Evolutionary conservation across 2,888 invertebrate species (phyloP), one percentile per base, ranked within the genome.

Genomic region (Apamea epomidion): DNA sequence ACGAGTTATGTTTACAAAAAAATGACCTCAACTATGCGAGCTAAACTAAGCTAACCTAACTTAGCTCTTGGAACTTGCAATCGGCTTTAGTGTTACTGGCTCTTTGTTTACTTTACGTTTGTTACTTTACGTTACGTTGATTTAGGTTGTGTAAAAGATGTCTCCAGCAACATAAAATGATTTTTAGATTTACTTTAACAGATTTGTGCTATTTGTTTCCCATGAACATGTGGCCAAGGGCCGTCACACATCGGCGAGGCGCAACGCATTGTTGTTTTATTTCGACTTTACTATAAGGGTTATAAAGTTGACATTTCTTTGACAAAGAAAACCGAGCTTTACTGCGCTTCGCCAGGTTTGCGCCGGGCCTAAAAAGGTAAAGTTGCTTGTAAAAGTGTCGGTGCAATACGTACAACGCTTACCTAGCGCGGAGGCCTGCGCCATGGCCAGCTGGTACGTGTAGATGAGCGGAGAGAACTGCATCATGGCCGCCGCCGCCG

Each of bases 401-500:
- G 83, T 83, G 85, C 76, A 81, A 90, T 94, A 95, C 96, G 91
- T 93, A 96, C 96, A 95, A 83, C 96, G 94, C 92, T 97, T 96
- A 91, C 97, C 97, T 83, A 97, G 95, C 89, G 97, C 97, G 87
- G 96, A 97, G 85, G 98, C 98, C 94, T 98, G 98, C 85, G 98
- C 98, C 98, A 98, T 98, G 82, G 99, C 99, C 92, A 99, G 97
- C 96, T 99, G 99, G 97, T 99, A 99, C 8, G 99, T 98, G 96
- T 99, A 99, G 80, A 99, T 97, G 76, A 99, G 97, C 70, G 99
- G 99, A 58, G 98, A 98, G 96, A 99, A 99, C 92, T 98, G 98
- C 96, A 99, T 98, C 98, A 99, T 98, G 94, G 99, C 99, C 69
- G 99, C 98, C 70, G 99, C 98, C 37, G 97, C 97, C 80, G 99